These are phyloP conservation scores for Chlamydotis undulata DNA, from an alignment of 2,113 vertebrate species.

Conservation along the genomic window DNA sequence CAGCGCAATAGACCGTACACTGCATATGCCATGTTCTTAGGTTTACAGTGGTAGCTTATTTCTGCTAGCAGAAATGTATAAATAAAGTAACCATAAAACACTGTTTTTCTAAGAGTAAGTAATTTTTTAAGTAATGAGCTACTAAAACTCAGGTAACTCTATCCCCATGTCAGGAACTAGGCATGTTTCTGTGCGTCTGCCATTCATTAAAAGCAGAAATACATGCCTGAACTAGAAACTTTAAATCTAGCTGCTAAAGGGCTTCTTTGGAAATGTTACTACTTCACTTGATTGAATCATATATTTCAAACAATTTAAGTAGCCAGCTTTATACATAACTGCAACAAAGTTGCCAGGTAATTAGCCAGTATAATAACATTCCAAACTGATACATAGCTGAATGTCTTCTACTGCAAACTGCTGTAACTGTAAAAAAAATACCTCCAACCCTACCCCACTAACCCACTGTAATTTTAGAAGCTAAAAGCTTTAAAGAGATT, in stretches of 20 bases:
- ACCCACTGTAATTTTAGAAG: background rate
- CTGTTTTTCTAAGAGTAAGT: conserved; percentile 2
- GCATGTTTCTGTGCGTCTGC: background rate
- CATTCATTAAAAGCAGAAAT: background rate
- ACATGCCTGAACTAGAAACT: background rate
- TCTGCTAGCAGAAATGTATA: conserved; percentile 66
- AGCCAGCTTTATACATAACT: background rate
- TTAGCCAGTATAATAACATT: background rate
- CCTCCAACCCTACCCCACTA: too few relatives aligned
- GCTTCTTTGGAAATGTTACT: background rate
- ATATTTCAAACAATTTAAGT: background rate
- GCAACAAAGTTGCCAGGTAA: background rate
- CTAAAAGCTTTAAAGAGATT: background rate
- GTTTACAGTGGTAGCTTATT: conserved; percentile 1
- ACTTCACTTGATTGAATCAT: background rate
- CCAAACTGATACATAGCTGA: background rate
- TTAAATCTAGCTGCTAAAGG: background rate
- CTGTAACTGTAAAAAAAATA: background rate
- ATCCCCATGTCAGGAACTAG: background rate
- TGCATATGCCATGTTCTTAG: background rate
- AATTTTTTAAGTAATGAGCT: background rate
- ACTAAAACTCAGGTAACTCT: background rate
- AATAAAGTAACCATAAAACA: conserved; percentile 73
- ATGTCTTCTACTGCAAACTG: background rate
- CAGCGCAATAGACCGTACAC: conserved; percentile 48